These are phyloP conservation scores for Aphelinus certus DNA, from an alignment of 1,140 invertebrate species.

Conservation along the genomic window DNA sequence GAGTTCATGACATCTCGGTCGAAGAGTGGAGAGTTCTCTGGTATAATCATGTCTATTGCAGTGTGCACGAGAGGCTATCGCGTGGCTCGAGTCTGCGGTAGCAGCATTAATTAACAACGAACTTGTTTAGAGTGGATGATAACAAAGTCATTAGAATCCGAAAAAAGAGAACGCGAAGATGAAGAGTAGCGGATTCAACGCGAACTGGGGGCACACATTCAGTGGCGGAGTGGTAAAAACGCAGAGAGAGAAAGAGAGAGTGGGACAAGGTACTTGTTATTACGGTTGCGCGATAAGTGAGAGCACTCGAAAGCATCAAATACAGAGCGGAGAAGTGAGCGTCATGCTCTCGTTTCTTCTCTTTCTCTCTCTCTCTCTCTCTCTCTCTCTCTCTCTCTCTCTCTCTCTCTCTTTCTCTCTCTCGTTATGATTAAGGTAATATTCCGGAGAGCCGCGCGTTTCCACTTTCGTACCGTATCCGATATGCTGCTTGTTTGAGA, in stretches of 20 bases:
- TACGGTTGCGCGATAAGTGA: slow-evolving; percentile 58
- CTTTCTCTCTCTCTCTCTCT: not conserved
- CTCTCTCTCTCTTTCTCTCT: slow-evolving; percentile 13
- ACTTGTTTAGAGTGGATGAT: too few species aligned
- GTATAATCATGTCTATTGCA: too few species aligned
- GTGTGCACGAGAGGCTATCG: too few species aligned
- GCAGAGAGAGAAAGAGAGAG: slow-evolving; percentile 15
- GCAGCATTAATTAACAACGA: too few species aligned
- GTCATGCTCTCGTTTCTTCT: not conserved
- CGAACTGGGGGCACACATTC: too few species aligned
- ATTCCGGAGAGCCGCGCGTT: slow-evolving; percentile 10
- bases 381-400: slow-evolving; percentile 39
- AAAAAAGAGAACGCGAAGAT: too few species aligned
- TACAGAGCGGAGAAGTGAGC: slow-evolving; percentile 43
- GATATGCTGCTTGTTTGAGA: not conserved
- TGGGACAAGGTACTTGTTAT: slow-evolving; percentile 49
- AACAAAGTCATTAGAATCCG: too few species aligned
- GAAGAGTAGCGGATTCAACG: too few species aligned
- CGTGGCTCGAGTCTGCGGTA: too few species aligned
- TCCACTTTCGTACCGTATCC: not conserved
- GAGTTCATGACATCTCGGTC: too few species aligned
- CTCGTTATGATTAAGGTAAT: slow-evolving; percentile 54
- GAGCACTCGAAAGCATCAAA: slow-evolving; percentile 51
- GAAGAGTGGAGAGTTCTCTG: too few species aligned
- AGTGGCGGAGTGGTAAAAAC: too few species aligned